Evolutionary conservation across 2,888 invertebrate species (phyloP), one percentile per base, ranked within the genome.

Genomic region (Lysandra bellargus): DNA sequence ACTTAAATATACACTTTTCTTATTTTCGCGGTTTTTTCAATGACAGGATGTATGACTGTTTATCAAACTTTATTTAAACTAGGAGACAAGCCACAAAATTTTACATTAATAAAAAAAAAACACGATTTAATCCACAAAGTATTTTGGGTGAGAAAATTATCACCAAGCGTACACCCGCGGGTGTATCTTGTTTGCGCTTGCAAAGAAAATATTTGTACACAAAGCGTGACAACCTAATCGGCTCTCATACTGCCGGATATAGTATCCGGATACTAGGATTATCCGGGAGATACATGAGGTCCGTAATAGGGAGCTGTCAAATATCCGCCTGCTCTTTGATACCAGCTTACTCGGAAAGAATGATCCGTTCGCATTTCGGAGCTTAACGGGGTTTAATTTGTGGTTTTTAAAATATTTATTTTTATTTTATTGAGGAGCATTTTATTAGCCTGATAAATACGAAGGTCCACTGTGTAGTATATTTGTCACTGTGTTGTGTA

Each of bases 191-290:
- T 73, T 23, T 73, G 37, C 30, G 30, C 77, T 53, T n/a, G 76
- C 33, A 33, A 53, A 33, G 37, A 44, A 49, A 77, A 77, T 88
- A 87, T 86, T 86, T 84, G 40, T 44, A 74, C 40, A 74, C 74
- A 74, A 23, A 74, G 40, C n/a, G 44, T 44, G 74, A 74, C 74
- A 74, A 74, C 44, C 40, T 74, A 74, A 40, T 74, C 69, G 69
- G 69, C 37, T 69, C 69, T 69, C 33, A 69, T 37, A 30, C 23
- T 30, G 9, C 23, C 64, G 30, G 64, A 9, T 30, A 30, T 23
- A 23, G 9, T 64, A 69, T 69, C 69, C 69, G 69, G 33, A 69
- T 69, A 69, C 33, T 1, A 1, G 69, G 69, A 69, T 69, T 69
- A 69, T 37, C 69, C 69, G 14, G 12, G 30, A 69, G 69, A 69